Evolutionary conservation across 2,113 vertebrate species (phyloP).

Genomic region (Herpetotheres cachinnans): DNA sequence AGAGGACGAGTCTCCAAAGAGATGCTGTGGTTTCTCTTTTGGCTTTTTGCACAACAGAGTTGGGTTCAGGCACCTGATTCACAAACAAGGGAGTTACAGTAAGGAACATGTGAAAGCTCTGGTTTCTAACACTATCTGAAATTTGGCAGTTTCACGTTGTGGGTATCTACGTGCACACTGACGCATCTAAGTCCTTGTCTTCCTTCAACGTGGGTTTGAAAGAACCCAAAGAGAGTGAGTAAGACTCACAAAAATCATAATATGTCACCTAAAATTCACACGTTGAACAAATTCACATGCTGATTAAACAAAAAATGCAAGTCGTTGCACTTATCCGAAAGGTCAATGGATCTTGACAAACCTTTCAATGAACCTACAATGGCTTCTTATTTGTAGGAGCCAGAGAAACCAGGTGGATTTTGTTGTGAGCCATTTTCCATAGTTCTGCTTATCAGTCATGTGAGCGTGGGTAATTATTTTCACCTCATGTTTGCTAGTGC

Average conservation of each 20-base stretch:
- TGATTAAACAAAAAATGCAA: background rate
- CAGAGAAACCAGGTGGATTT: constrained; percentile 45
- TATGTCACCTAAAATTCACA: background rate
- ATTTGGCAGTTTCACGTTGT: accelerated
- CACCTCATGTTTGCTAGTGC: constrained; percentile 37
- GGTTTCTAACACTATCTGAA: background rate
- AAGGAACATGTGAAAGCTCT: background rate
- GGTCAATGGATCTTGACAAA: background rate
- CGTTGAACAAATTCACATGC: background rate
- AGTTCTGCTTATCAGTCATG: constrained; percentile 64
- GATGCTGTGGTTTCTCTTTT: background rate
- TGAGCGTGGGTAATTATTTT: constrained; percentile 48
- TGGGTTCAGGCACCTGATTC: background rate
- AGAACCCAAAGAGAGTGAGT: background rate
- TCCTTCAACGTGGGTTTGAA: background rate
- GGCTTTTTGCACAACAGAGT: background rate
- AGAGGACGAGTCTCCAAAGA: background rate
- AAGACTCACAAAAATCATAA: background rate
- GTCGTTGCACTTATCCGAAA: background rate
- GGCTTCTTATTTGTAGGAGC: background rate
- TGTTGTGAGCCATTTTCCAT: constrained; percentile 40
- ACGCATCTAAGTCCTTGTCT: background rate
- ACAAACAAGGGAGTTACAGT: background rate
- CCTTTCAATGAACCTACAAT: background rate
- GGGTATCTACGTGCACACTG: background rate